Percentiles rank a stretch among this genome's conserved stretches.
phyloP scores from a whole-genome alignment of 2,113 vertebrate species.

The Axis porcinus region DNA sequence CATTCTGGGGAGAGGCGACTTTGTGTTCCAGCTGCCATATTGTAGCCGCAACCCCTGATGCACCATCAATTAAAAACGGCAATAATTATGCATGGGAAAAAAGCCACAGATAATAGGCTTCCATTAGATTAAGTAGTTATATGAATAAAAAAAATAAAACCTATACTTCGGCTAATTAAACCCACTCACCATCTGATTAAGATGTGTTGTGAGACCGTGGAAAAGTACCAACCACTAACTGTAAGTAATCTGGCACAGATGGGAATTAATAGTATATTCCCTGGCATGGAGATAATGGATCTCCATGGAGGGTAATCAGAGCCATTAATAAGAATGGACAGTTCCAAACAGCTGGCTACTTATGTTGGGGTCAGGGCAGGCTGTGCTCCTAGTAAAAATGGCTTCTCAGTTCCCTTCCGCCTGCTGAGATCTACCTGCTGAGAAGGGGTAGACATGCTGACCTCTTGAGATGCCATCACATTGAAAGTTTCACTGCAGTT shows the following conservation, averaged over 20 bases:
- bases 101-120: slow-evolving; percentile 82
- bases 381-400: background rate
- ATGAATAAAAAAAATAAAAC: slow-evolving; percentile 83
- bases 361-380: slow-evolving; percentile 7
- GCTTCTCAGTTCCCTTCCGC: background rate
- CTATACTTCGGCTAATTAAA: slow-evolving; percentile 85
- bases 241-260: slow-evolving; percentile 76
- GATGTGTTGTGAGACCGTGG: slow-evolving; percentile 76
- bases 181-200: slow-evolving; percentile 85
- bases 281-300: slow-evolving; percentile 68
- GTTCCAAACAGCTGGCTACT: slow-evolving; percentile 11
- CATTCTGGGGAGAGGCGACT: slow-evolving; percentile 38
- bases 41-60: slow-evolving; percentile 78
- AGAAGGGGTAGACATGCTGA: background rate
- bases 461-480: background rate
- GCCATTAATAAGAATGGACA: slow-evolving; percentile 42
- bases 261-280: slow-evolving; percentile 68
- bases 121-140: slow-evolving; percentile 85
- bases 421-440: background rate
- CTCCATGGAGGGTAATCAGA: slow-evolving; percentile 69
- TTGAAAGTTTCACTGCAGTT: background rate
- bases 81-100: slow-evolving; percentile 81
- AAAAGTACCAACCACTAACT: slow-evolving; percentile 76
- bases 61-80: slow-evolving; percentile 81
- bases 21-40: slow-evolving; percentile 73